These are phyloP conservation scores for Cyrtorhinus lividipennis DNA, from an alignment of 1,140 invertebrate species.

Conservation along the genomic window DNA sequence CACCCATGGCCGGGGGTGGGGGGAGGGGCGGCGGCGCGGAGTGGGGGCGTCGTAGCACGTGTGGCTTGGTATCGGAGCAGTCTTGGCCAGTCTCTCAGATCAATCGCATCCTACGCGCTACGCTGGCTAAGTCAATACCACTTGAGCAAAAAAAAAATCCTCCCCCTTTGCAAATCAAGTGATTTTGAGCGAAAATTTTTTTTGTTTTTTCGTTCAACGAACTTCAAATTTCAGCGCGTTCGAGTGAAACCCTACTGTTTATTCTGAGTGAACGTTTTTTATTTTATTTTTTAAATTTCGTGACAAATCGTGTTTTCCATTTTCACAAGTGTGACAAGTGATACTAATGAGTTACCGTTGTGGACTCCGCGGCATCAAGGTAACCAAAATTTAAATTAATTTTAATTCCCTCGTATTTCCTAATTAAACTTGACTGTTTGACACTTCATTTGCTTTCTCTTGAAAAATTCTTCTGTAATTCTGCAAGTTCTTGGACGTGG, in stretches of 20 bases:
- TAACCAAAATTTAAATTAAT: neutral
- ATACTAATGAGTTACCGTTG: slow-evolving; percentile 3
- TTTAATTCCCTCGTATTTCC: neutral
- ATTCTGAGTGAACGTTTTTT: neutral
- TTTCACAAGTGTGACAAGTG: neutral
- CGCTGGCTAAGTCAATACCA: neutral
- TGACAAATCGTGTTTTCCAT: neutral
- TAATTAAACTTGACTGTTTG: too few relatives aligned
- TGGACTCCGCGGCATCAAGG: slow-evolving; percentile 6
- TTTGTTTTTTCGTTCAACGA: neutral
- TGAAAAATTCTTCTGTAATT: too few relatives aligned
- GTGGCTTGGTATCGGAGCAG: neutral
- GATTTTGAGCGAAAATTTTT: too few relatives aligned
- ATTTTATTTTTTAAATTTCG: too few relatives aligned
- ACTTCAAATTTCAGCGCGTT: neutral
- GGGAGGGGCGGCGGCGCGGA: neutral
- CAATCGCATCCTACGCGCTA: neutral
- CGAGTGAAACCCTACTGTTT: neutral
- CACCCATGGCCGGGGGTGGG: too few relatives aligned
- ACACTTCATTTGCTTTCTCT: too few relatives aligned
- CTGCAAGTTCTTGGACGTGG: too few relatives aligned
- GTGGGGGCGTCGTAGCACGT: slow-evolving; percentile 5
- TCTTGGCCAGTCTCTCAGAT: slow-evolving; percentile 7
- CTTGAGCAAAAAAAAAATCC: neutral
- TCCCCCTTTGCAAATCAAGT: neutral